Conservation (phyloP, 2,113 vertebrate genomes). For the Nyctereutes procyonoides region DNA sequence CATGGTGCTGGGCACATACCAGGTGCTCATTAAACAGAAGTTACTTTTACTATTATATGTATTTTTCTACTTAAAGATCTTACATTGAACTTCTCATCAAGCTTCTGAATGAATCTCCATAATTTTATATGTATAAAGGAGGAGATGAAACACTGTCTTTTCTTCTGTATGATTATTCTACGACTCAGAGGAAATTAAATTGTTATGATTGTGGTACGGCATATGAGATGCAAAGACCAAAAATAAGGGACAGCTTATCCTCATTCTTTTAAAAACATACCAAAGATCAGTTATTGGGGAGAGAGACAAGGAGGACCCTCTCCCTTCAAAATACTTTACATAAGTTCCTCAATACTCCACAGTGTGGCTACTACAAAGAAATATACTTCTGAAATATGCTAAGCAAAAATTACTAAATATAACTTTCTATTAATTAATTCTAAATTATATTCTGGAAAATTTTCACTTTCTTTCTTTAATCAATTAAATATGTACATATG, state of each 20-base stretch:
- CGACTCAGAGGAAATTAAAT: slow-evolving; percentile 55
- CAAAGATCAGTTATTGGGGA: not conserved
- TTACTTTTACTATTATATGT: not conserved
- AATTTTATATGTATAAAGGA: not conserved
- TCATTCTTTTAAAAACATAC: not conserved
- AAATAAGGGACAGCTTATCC: not conserved
- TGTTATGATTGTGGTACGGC: not conserved
- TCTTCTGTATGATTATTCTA: not conserved
- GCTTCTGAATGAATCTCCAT: not conserved
- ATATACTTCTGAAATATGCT: not conserved
- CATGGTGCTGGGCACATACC: not conserved
- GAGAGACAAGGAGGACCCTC: too few relatives aligned
- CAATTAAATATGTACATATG: not conserved
- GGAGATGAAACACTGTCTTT: not conserved
- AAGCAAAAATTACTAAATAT: not conserved
- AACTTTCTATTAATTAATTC: not conserved
- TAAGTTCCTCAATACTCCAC: not conserved
- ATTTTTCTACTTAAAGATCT: not conserved
- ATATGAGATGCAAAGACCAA: slow-evolving; percentile 15
- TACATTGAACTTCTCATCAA: not conserved
- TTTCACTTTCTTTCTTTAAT: not conserved
- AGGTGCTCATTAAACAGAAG: not conserved
- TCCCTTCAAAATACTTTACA: not conserved
- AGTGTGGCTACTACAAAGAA: not conserved
- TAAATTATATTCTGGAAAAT: slow-evolving; percentile 9